Base-by-base conservation (phyloP, 2,797 vertebrate genomes). In the Nothura maculosa region DNA sequence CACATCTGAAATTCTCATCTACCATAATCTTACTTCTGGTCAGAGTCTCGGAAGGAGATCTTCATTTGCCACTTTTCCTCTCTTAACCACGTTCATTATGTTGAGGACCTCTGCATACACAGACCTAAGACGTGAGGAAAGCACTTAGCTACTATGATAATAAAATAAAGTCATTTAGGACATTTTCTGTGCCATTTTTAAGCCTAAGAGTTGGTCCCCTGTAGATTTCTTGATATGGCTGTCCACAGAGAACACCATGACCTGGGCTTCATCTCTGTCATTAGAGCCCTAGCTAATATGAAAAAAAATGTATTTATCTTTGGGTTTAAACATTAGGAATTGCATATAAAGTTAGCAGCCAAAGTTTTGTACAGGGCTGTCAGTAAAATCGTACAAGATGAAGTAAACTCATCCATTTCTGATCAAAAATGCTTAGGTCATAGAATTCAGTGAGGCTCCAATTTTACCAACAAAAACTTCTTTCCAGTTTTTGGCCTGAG, bases 171-270 rank as follows among this genome's bases (percentile, higher is more conserved):
- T 34, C 0, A 62, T 58, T 34, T 43, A 12, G 36, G 21, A 34
- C 16, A 10, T 81, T 43, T 54, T 83, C n/a, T 20, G 1, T 75
- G 22, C 66, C 1, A 6, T 47, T 75, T 83, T 83, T 68, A 27
- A 32, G 21, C 30, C 43, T 36, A 20, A 55, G 7, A 69, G 17
- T 68, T 74, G 30, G 32, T 68, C 27, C 34, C 10, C n/a, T 47
- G 28, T 64, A 64, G 54, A 48, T 83, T 83, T 81, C 45, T 61
- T 75, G 11, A 0, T 38, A 1, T 68, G 32, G 5, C 17, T 9
- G 4, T 30, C 30, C 32, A 28, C 13, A 67, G 68, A n/a, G 55
- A 32, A 36, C 18, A 34, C 2, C 0, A 0, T 61, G 30, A n/a
- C 24, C 27, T 73, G 4, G 8, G 61, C 66, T 68, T 54, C 2